Conservation (phyloP, 2,888 invertebrate species). For the Pasiphila rectangulata region DNA sequence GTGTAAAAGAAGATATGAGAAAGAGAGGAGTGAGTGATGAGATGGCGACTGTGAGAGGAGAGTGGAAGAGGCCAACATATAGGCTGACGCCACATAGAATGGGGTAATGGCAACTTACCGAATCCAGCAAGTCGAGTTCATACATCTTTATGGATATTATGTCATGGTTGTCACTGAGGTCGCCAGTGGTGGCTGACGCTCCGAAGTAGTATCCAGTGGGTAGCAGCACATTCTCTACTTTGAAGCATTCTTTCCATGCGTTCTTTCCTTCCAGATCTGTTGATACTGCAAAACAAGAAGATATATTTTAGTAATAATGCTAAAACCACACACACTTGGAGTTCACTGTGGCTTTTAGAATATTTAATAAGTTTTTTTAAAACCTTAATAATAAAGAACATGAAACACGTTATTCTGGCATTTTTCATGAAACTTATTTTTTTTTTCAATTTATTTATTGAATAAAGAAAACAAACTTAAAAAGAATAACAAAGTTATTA, state of each 20-base stretch:
- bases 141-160: conserved; percentile 94
- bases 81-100: too few relatives aligned
- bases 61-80: too few relatives aligned
- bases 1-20: too few relatives aligned
- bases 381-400: too few relatives aligned
- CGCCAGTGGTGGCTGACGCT: conserved; percentile 97
- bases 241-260: conserved; percentile 96
- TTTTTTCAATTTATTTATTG: too few relatives aligned
- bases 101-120: too few relatives aligned
- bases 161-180: conserved; percentile 98
- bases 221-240: conserved; percentile 91
- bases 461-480: too few relatives aligned
- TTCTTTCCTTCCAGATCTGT: conserved; percentile 95
- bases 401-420: too few relatives aligned
- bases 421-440: too few relatives aligned
- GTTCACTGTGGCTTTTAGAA: background rate
- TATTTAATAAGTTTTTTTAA: background rate
- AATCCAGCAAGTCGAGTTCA: conserved; percentile 90
- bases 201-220: conserved; percentile 98
- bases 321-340: background rate
- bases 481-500: too few relatives aligned
- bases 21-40: too few relatives aligned
- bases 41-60: too few relatives aligned
- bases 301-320: background rate
- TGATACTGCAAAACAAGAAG: conserved; percentile 83